Evolutionary conservation across 2,113 vertebrate genomes (phyloP).

Genomic region (Mixornis gularis): DNA sequence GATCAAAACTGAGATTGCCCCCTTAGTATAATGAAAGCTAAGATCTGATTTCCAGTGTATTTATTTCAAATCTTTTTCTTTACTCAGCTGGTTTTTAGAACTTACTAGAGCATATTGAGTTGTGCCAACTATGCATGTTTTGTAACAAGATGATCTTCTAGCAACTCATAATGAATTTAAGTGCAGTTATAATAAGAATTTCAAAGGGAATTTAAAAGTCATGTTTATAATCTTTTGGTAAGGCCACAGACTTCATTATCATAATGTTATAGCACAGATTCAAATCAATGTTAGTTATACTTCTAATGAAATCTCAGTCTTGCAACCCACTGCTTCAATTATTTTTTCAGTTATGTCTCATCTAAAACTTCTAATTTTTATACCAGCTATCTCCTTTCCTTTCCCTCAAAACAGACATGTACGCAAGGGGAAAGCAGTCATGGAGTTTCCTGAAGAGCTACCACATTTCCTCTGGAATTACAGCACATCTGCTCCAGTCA

Average conservation of each 20-base stretch:
- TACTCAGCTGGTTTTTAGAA: background rate
- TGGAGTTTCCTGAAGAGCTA: background rate
- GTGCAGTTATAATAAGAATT: background rate
- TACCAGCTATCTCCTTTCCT: background rate
- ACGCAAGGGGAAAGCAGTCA: background rate
- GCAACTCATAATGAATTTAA: conserved; percentile 23
- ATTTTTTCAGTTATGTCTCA: background rate
- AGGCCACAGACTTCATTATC: conserved; percentile 7
- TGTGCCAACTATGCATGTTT: background rate
- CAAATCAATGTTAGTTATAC: background rate
- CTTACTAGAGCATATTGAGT: background rate
- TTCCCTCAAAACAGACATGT: background rate
- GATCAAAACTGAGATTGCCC: background rate
- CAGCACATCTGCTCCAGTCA: background rate
- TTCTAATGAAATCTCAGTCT: background rate
- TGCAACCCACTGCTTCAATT: background rate
- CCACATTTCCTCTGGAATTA: background rate
- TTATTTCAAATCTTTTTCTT: background rate
- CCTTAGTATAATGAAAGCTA: background rate
- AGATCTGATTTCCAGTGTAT: background rate
- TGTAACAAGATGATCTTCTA: background rate
- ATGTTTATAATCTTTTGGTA: background rate
- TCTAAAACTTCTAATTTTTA: background rate
- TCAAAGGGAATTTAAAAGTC: background rate
- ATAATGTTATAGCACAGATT: background rate